A percentile compares a stretch with the other conserved stretches of the same genome.
Evolutionary conservation across 2,797 vertebrate species (phyloP).

Genomic region (Enteromius treurensis): DNA sequence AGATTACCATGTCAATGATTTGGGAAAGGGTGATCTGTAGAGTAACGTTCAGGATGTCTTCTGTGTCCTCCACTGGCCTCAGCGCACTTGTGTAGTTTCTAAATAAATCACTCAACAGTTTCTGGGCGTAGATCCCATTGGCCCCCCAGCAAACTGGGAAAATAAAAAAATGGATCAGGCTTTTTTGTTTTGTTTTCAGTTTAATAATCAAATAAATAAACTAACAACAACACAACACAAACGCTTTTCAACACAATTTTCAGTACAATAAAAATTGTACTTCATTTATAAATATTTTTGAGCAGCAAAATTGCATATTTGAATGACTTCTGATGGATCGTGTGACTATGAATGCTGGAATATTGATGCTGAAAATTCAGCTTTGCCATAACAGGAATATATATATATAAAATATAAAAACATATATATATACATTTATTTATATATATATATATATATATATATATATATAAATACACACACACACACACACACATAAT

Average conservation of each 20-base stretch:
- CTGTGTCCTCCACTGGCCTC: slow-evolving; percentile 88
- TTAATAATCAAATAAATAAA: no score
- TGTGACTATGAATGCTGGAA: background rate
- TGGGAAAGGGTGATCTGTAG: slow-evolving; percentile 91
- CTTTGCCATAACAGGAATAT: background rate
- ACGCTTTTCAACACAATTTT: background rate
- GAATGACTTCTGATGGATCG: background rate
- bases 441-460: no score
- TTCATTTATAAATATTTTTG: background rate
- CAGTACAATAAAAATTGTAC: no score
- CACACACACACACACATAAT: no score
- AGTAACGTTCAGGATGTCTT: slow-evolving; percentile 87
- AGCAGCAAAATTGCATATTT: background rate
- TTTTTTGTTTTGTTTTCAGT: no score
- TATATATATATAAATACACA: no score
- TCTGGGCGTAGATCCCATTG: slow-evolving; percentile 82
- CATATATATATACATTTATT: no score
- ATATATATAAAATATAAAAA: no score
- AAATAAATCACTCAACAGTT: slow-evolving; percentile 87
- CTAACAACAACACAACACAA: background rate
- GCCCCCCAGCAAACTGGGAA: slow-evolving; percentile 79
- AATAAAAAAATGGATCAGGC: background rate
- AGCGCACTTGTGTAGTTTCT: slow-evolving; percentile 81
- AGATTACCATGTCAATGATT: slow-evolving; percentile 93
- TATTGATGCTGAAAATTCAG: background rate